Evolutionary conservation across 2,888 invertebrate species (phyloP).

Genomic region (Prosapia bicincta): DNA sequence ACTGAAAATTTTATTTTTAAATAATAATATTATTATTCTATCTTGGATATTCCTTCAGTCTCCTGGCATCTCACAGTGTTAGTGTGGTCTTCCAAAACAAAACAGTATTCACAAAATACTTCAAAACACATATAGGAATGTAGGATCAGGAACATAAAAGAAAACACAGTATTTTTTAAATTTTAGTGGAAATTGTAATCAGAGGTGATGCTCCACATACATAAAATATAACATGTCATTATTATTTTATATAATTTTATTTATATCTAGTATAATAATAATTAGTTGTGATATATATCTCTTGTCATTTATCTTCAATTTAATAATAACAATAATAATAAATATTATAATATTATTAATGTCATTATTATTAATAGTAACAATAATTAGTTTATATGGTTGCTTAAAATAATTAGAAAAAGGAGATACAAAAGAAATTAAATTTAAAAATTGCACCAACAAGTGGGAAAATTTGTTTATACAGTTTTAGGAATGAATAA

Average conservation of each 20-base stretch:
- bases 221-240: conserved; percentile 40
- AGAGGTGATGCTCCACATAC: conserved; percentile 39
- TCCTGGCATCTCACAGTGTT: no score
- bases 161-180: not conserved
- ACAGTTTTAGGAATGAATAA: not conserved
- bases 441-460: not conserved
- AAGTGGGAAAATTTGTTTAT: not conserved
- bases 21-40: no score
- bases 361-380: not conserved
- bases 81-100: no score
- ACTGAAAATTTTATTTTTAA: no score
- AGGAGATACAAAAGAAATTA: not conserved
- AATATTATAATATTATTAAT: conserved; percentile 8
- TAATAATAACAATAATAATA: conserved; percentile 27
- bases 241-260: conserved; percentile 31
- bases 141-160: no score
- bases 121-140: no score
- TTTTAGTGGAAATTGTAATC: conserved; percentile 26
- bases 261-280: conserved; percentile 28
- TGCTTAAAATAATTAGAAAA: conserved; percentile 2
- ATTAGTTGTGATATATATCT: conserved; percentile 20
- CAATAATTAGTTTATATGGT: conserved; percentile 2
- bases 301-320: conserved; percentile 28
- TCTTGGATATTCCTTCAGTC: no score
- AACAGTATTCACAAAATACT: no score